Base-by-base conservation (phyloP, 2,888 invertebrate species). In the Corythucha ciliata region DNA sequence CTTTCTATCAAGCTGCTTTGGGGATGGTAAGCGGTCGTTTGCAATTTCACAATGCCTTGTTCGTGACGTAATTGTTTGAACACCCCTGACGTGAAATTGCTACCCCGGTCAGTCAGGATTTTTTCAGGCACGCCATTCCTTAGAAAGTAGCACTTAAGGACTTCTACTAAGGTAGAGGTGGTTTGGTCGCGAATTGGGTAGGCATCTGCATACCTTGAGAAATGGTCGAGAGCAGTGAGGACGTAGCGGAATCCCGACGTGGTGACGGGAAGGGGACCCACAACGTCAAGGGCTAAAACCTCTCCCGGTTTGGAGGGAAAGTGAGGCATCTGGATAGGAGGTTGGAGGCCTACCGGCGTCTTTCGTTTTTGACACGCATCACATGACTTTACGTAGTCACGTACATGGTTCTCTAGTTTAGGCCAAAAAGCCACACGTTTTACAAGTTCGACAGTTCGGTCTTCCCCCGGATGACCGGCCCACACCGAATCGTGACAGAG, bases 91-190 rank as follows among this genome's bases (percentile, higher is more conserved):
- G 57, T 64, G 52, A 68, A 68, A 45, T 68, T 62, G 8, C 62
- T 59, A 2, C 66, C 69, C 61, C 66, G 64, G 54, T 70, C 69
- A 0, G 68, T 63, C 1, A 69, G 47, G 25, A 68, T 59, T 4
- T 48, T 47, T 56, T 64, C 62, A 1, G 68, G 66, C 8, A 67
- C 64, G 8, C 67, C 67, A 49, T 46, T 57, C n/a, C n/a, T n/a
- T 4, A 64, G 44, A 4, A 63, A 64, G 33, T 66, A 63, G 33
- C 65, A 59, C 7, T 63, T 39, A 3, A 68, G 52, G 25, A 53
- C 36, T 14, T 61, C 55, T 4, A 65, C 66, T 14, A 67, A 60
- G 1, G 63, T 65, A 57, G 57, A 48, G 2, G 67, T 59, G 49
- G 63, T 63, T 20, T 62, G 62, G 59, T 67, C 64, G 4, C 58